Evolutionary conservation across 2,797 vertebrate species (phyloP), one percentile per base, ranked within the genome.

Genomic region (Sebastes baramenuke): DNA sequence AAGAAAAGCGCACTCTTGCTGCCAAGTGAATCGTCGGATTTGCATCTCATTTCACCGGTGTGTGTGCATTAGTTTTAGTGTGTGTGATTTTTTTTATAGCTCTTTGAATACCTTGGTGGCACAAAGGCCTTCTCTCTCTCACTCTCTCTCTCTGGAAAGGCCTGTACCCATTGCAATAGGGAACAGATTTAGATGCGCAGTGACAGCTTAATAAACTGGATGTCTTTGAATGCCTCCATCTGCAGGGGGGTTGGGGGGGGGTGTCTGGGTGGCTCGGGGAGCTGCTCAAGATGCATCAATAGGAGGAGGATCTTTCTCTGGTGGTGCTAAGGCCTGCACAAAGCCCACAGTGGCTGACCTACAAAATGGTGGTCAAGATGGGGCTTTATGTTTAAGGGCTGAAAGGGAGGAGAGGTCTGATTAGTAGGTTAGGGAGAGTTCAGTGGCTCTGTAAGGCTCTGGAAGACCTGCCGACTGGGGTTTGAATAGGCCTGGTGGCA

Each of bases 151-250:
- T 95, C 93, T 85, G 91, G 91, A 87, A 89, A 95, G 94, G 94
- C 92, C 94, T 84, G 94, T 95, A 91, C 95, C 96, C 96, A 95
- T 95, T 97, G 97, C 92, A 97, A 97, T 95, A 97, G 95, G 95
- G 97, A 97, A 97, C 96, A 97, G 97, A 98, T 98, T 98, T 98
- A 98, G 97, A 98, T 98, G 95, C 95, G 95, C 94, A 64, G 95
- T 98, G 97, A 99, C 97, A 98, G 96, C 97, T 99, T 97, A 97
- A 97, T 98, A 97, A 94, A 96, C 95, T 95, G 93, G 93, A 95
- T 94, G 94, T 95, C 95, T 95, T 94, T 94, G 95, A 96, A 92
- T 90, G 90, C 89, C 92, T 95, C 91, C 81, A 91, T 94, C 81
- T 92, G 93, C 80, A 89, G 79, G 83, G 89, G 90, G 90, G 89